Conservation (phyloP, 2,113 vertebrate species). For the Neolamprologus tretocephalus region DNA sequence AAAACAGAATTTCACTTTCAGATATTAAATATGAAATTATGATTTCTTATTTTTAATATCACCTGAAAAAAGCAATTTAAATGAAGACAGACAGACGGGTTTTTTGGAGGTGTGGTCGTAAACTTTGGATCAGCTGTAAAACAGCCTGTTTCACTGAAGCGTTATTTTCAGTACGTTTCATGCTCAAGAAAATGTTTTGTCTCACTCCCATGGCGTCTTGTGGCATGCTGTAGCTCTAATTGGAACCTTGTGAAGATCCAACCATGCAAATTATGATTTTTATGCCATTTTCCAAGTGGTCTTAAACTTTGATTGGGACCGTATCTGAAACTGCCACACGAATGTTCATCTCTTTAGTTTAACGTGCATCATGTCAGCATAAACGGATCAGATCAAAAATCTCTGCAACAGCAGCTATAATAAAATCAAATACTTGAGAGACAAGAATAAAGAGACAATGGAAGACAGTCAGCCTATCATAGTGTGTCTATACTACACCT, state of each 20-base stretch:
- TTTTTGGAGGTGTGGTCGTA: background rate
- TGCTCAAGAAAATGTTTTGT: background rate
- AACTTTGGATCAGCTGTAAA: background rate
- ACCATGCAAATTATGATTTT: background rate
- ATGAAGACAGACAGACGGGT: background rate
- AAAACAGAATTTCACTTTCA: background rate
- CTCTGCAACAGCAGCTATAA: background rate
- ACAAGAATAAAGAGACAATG: background rate
- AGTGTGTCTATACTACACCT: background rate
- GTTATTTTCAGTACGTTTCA: background rate
- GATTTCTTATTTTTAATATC: background rate
- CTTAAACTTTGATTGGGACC: background rate
- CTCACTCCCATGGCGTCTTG: background rate
- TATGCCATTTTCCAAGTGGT: background rate
- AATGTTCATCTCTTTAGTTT: background rate
- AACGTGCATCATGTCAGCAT: background rate
- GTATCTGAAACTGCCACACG: background rate
- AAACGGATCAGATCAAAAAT: background rate
- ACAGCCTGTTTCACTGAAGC: background rate
- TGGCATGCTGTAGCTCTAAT: background rate
- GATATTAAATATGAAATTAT: background rate
- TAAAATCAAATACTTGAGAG: background rate
- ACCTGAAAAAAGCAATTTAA: background rate
- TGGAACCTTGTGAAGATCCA: background rate
- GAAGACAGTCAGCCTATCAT: constrained; percentile 22